phyloP scores from a whole-genome alignment of 1,140 invertebrate genomes.

The Himalopsyche phryganea region DNA sequence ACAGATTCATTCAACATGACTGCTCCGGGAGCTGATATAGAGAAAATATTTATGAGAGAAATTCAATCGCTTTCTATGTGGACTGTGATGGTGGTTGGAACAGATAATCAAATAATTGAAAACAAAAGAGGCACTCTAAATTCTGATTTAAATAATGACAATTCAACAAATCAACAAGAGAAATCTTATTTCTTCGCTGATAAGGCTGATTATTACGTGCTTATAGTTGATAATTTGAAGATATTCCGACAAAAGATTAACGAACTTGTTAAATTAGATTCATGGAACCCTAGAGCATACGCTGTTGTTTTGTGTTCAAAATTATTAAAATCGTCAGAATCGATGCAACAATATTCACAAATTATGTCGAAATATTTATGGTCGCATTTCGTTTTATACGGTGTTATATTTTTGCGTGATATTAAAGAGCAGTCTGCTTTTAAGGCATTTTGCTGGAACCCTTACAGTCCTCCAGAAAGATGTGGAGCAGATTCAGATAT shows the following conservation, averaged over 20 bases:
- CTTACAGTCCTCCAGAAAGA: slow-evolving; percentile 43
- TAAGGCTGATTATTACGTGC: slow-evolving; percentile 40
- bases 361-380: slow-evolving; percentile 40
- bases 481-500: slow-evolving; percentile 44
- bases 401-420: slow-evolving; percentile 38
- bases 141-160: not conserved
- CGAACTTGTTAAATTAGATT: slow-evolving; percentile 36
- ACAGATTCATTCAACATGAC: slow-evolving; percentile 37
- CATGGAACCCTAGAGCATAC: slow-evolving; percentile 43
- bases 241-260: slow-evolving; percentile 37
- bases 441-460: slow-evolving; percentile 41
- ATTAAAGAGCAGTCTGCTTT: slow-evolving; percentile 35
- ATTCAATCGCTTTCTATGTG: slow-evolving; percentile 37
- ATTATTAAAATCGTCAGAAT: slow-evolving; percentile 16
- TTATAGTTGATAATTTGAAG: slow-evolving; percentile 38
- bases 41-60: slow-evolving; percentile 37
- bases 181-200: slow-evolving; percentile 16
- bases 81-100: slow-evolving; percentile 31
- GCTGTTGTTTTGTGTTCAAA: slow-evolving; percentile 40
- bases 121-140: not conserved
- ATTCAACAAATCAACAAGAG: too few species aligned
- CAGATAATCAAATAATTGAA: not conserved
- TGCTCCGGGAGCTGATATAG: slow-evolving; percentile 36
- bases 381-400: slow-evolving; percentile 39
- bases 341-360: slow-evolving; percentile 33